Evolutionary conservation across 2,888 invertebrate genomes (phyloP), one percentile per base, ranked within the genome.

Genomic region (Lycocerus yunnanus): DNA sequence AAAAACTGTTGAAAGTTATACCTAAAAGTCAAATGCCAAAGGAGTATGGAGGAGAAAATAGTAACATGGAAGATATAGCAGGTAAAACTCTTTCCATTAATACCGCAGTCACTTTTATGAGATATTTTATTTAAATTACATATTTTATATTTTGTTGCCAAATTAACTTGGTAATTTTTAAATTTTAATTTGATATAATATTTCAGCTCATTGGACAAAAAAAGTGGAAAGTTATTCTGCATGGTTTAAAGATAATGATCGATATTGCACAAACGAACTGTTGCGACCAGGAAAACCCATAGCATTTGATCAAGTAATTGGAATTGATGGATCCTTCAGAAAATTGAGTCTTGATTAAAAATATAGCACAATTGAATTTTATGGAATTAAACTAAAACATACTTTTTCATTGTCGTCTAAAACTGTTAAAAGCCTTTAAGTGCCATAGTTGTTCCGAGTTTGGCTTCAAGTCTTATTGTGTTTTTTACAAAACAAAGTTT

Each of bases 261-360:
- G 84, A 61, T 87, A 86, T 66, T 82, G 84, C 43, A 88, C 89
- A 13, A 88, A 90, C 74, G 91, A 91, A 81, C 84, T 87, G 68
- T 87, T 88, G 81, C 85, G 90, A 78, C 87, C 88, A 9, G 90
- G 89, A 13, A 87, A 86, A 78, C 89, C 90, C 1, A 89, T 88
- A 81, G 89, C 90, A 10, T 20, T 20, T 15, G 63, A 16, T 10
- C n/a, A 63, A 11, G 20, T 63, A 13, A n/a, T 63, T 18, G 63
- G 63, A 1, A 20, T 63, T 63, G 18, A 63, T 20, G 16, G 63
- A 20, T 20, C 15, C 1, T 63, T 63, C 20, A 18, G 63, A 20
- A 63, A 16, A 63, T 5, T 63, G 9, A 63, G n/a, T 20, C 0
- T 63, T 13, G 63, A 63, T 63, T 63, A 11, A 43, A 2, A 43